phyloP scores from a whole-genome alignment of 2,113 vertebrate genomes.

The Eudorcas thomsonii region DNA sequence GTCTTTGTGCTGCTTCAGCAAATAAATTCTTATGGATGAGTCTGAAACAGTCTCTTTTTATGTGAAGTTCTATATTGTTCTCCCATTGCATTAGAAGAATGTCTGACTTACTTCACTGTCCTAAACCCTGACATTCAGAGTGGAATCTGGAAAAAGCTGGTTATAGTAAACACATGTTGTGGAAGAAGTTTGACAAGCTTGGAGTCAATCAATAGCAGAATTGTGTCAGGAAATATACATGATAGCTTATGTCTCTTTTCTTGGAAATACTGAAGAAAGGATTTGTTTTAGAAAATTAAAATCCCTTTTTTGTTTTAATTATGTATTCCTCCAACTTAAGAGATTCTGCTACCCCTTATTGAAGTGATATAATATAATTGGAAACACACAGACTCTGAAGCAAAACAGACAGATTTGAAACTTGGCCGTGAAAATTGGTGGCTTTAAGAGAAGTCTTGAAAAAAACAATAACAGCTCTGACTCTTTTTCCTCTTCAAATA shows the following conservation, averaged over 20 bases:
- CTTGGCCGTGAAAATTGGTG: background rate
- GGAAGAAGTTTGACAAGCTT: background rate
- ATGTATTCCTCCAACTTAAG: background rate
- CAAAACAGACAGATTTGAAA: background rate
- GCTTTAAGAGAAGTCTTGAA: background rate
- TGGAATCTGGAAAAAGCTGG: background rate
- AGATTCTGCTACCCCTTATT: background rate
- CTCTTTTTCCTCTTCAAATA: background rate
- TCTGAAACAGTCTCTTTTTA: background rate
- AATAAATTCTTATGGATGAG: conserved; percentile 8
- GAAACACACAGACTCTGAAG: background rate
- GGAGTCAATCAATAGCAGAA: background rate
- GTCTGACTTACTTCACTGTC: background rate
- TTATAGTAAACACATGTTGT: background rate
- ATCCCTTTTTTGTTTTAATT: background rate
- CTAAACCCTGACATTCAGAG: background rate
- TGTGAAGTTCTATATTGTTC: background rate
- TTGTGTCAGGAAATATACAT: background rate
- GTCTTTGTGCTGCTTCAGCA: conserved; percentile 40
- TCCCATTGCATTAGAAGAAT: background rate
- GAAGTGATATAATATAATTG: background rate
- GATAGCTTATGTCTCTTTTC: background rate
- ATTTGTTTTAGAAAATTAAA: background rate
- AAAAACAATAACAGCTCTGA: background rate
- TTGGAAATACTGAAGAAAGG: background rate